Base-by-base conservation (phyloP, 1,140 invertebrate species). In the Drosophila varians region DNA sequence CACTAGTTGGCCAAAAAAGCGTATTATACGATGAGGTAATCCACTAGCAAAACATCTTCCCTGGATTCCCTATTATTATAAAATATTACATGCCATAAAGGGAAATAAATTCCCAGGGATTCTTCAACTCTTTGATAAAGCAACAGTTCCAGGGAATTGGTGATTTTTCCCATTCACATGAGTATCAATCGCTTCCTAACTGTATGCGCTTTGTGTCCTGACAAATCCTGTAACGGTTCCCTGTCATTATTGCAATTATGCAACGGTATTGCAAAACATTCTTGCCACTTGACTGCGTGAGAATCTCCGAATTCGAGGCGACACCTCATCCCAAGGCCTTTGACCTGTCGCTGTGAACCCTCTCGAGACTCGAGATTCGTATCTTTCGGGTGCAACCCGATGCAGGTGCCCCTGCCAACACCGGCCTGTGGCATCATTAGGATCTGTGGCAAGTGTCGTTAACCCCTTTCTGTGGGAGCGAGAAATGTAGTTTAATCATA, bases 401-500 rank as follows among this genome's bases (percentile, higher is more conserved):
- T 31, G 69, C 70, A 73, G 70, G 69, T 73, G 66, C 26, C 56
- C 54, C 66, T 47, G 66, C 60, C 60, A 60, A 34, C 5, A n/a
- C n/a, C n/a, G 28, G 28, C 28, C 28, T 19, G 23, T 21, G 21
- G 60, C 62, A 31, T 65, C 62, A 38, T 53, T 66, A 26, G 47
- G 60, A 66, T 66, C 62, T 66, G 62, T 61, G 57, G 69, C 70
- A 73, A 73, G 69, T 74, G 70, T 74, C 71, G 71, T 74, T 74
- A 73, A 74, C 71, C 71, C 71, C 70, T 74, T 74, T 71, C 40
- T 28, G 38, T 25, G 8, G 9, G 28, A 31, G 28, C 28, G 28
- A 31, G 62, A 86, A 86, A 84, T 86, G 80, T 84, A 84, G 80
- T 86, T 77, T 84, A 84, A 84, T 84, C 80, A 84, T 80, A 79